These are phyloP conservation scores for Herpailurus yagouaroundi DNA, from an alignment of 2,113 vertebrate species.

Conservation along the genomic window DNA sequence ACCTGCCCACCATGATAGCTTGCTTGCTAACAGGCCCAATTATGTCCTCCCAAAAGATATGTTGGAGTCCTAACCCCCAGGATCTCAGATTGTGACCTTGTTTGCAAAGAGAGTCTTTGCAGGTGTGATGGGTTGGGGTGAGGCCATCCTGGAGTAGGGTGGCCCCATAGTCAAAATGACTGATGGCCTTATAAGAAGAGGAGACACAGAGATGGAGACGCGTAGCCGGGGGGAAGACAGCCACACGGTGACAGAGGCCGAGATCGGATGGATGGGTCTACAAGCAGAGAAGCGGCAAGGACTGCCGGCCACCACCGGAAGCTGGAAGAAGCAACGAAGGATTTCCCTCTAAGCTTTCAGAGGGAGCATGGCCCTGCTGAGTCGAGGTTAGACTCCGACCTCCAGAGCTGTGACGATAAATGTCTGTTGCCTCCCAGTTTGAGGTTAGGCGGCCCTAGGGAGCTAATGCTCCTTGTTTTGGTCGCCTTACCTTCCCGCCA, in stretches of 20 bases:
- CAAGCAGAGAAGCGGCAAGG: background rate
- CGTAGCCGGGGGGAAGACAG: background rate
- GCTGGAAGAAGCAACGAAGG: background rate
- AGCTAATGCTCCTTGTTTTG: too few species aligned
- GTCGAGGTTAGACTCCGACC: background rate
- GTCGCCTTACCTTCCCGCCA: background rate
- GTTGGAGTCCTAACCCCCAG: background rate
- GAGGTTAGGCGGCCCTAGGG: background rate
- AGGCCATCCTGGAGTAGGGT: background rate
- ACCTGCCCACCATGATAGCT: accelerated
- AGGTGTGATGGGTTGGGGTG: background rate
- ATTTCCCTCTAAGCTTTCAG: background rate
- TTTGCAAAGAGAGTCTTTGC: background rate
- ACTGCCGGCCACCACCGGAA: too few species aligned
- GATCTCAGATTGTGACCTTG: background rate
- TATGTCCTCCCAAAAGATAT: too few species aligned
- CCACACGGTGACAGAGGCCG: background rate
- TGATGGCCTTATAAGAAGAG: background rate
- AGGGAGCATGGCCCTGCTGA: background rate
- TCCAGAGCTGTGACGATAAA: background rate
- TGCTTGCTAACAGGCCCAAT: background rate
- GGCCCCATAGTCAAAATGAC: background rate
- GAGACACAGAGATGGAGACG: background rate
- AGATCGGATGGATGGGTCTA: too few species aligned
- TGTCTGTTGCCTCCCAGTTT: background rate